phyloP scores from a whole-genome alignment of 2,888 invertebrate species.

The Heliconius ismenius region DNA sequence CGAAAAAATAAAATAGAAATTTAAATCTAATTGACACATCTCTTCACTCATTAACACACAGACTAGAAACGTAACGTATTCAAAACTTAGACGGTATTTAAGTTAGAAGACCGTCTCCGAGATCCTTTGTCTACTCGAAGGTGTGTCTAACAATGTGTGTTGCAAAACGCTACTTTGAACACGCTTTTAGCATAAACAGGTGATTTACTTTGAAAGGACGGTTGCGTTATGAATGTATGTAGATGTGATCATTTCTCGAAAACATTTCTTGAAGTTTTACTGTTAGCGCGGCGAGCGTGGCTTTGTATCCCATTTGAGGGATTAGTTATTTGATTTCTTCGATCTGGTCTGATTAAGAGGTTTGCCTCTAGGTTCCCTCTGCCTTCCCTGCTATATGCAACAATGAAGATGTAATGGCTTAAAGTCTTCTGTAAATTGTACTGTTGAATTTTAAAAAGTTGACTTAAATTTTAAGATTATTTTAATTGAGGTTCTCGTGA shows the following conservation, averaged over 20 bases:
- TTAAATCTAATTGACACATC: not conserved
- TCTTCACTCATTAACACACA: not conserved
- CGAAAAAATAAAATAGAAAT: not conserved
- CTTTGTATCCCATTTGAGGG: too few species aligned
- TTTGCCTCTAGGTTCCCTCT: too few species aligned
- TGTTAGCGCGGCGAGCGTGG: not conserved
- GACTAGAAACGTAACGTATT: not conserved
- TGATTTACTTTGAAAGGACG: slow-evolving; percentile 6
- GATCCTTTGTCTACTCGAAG: slow-evolving; percentile 8
- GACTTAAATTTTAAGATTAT: not conserved
- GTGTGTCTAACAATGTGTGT: slow-evolving; percentile 1
- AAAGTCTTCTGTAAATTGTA: not conserved
- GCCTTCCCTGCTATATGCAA: too few species aligned
- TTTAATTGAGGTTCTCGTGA: not conserved
- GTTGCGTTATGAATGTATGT: slow-evolving; percentile 1
- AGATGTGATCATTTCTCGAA: not conserved
- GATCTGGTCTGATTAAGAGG: not conserved
- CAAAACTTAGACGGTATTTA: slow-evolving; percentile 12
- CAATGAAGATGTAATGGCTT: not conserved
- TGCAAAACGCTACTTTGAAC: slow-evolving; percentile 2
- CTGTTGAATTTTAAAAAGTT: not conserved
- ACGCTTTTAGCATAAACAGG: slow-evolving; percentile 13
- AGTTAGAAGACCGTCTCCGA: not conserved
- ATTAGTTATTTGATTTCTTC: not conserved
- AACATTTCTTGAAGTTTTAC: not conserved